These are phyloP conservation scores for Echinometra lucunter DNA, from an alignment of 53 echinoderm and acorn worm genomes.

Conservation along the genomic window DNA sequence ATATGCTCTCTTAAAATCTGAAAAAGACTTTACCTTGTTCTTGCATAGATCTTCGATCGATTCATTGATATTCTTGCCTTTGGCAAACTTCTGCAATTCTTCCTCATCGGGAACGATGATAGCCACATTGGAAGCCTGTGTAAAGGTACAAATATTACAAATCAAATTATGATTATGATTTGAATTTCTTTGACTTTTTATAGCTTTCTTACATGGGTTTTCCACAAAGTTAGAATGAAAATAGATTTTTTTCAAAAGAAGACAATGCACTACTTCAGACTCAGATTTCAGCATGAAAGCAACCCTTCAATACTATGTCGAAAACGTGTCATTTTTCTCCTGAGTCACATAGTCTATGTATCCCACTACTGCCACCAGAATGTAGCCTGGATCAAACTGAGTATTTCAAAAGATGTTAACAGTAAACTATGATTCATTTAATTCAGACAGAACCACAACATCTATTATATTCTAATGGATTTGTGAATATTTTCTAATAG, in stretches of 20 bases:
- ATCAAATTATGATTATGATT: too few relatives aligned
- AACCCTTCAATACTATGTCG: too few relatives aligned
- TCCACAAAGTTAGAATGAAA: too few relatives aligned
- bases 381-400: not conserved
- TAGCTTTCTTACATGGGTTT: too few relatives aligned
- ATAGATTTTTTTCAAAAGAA: too few relatives aligned
- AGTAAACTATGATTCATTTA: too few relatives aligned
- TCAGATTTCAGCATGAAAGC: too few relatives aligned
- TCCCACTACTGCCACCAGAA: not conserved
- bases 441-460: not conserved
- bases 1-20: too few relatives aligned
- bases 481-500: too few relatives aligned
- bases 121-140: constrained; percentile 75
- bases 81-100: constrained; percentile 68
- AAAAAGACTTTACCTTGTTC: constrained; percentile 69
- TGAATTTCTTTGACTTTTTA: too few relatives aligned
- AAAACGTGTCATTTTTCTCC: not conserved
- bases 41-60: constrained; percentile 76
- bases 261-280: too few relatives aligned
- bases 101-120: constrained; percentile 85
- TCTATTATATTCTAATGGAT: too few relatives aligned
- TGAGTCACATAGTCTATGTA: not conserved
- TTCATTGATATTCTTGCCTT: constrained; percentile 58
- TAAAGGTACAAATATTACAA: not conserved
- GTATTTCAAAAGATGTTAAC: not conserved